Conservation (phyloP, 1,140 invertebrate genomes). For the Temnothorax curvispinosus region DNA sequence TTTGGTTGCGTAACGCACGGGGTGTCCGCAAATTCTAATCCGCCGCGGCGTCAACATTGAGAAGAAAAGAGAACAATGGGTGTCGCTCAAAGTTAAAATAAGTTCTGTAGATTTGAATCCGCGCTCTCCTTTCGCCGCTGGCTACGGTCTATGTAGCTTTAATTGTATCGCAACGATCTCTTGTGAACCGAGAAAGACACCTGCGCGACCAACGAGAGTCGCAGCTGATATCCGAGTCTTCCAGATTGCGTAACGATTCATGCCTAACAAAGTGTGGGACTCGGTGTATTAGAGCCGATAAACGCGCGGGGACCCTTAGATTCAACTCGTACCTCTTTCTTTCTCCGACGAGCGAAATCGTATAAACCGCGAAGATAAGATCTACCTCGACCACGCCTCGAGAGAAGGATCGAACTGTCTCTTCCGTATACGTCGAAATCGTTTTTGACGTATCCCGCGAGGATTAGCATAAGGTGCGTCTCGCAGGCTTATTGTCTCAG, state of each 20-base stretch:
- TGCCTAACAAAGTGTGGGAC: conserved; percentile 70
- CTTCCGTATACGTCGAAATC: conserved; percentile 69
- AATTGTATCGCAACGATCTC: conserved; percentile 69
- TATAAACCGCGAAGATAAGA: conserved; percentile 70
- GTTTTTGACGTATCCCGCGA: conserved; percentile 64
- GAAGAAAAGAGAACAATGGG: conserved; percentile 54
- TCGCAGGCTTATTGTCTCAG: conserved; percentile 51
- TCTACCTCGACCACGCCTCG: conserved; percentile 64
- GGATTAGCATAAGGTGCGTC: conserved; percentile 69
- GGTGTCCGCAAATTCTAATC: conserved; percentile 21
- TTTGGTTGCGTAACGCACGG: not conserved
- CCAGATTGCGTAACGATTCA: conserved; percentile 70
- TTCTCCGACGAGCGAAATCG: conserved; percentile 65
- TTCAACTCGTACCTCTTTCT: conserved; percentile 45
- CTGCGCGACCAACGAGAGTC: conserved; percentile 61
- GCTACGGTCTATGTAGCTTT: conserved; percentile 46
- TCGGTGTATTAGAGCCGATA: conserved; percentile 44
- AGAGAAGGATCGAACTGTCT: conserved; percentile 65
- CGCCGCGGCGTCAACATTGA: not conserved
- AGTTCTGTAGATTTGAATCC: conserved; percentile 33
- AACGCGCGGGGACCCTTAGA: conserved; percentile 56
- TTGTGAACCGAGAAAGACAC: conserved; percentile 65
- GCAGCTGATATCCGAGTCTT: conserved; percentile 68
- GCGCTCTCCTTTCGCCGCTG: conserved; percentile 56
- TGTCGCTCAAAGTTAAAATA: conserved; percentile 42